Base-by-base conservation (phyloP, 2,888 invertebrate genomes). In the Cerastoderma edule region DNA sequence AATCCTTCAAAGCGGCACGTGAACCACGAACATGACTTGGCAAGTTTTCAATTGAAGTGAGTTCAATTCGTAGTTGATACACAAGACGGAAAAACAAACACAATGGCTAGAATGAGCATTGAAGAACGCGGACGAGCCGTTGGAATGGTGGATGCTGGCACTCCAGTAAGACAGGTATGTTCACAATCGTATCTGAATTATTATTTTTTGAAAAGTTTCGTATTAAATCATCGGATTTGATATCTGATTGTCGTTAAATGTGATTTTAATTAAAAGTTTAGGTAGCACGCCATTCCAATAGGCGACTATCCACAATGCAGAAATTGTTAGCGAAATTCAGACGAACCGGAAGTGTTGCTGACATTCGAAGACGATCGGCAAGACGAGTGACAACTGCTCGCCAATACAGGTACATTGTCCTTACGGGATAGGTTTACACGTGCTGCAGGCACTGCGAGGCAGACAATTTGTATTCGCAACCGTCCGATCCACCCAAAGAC, bases 301-400 rank as follows among this genome's bases (percentile, higher is more conserved):
- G 53, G 22, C 53, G 53, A n/a, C 53, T 53, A 8, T 53, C 22
- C 16, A 53, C 53, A 8, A 53, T 53, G 6, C 10, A 53, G 53
- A 6, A 6, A 10, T n/a, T 53, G 6, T n/a, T 6, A 22, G n/a
- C n/a, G 13, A 53, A 53, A n/a, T 53, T 53, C n/a, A 6, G n/a
- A 6, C n/a, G 6, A 6, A 16, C 53, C 53, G 22, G n/a, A 16
- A 16, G n/a, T 8, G 53, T n/a, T n/a, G n/a, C n/a, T n/a, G n/a
- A n/a, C n/a, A n/a, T n/a, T n/a, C n/a, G n/a, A n/a, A n/a, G n/a
- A 22, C 16, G 53, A 53, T 22, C 10, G 6, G n/a, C 6, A 53
- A 10, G n/a, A 22, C 53, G 22, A 16, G 53, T 53, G 6, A 53
- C 53, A 8, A 53, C 53, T 6, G 13, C 8, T 8, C 10, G 53